Evolutionary conservation across 35 echinoderm and acorn worm genomes (phyloP).

Genomic region (Eucidaris tribuloides): DNA sequence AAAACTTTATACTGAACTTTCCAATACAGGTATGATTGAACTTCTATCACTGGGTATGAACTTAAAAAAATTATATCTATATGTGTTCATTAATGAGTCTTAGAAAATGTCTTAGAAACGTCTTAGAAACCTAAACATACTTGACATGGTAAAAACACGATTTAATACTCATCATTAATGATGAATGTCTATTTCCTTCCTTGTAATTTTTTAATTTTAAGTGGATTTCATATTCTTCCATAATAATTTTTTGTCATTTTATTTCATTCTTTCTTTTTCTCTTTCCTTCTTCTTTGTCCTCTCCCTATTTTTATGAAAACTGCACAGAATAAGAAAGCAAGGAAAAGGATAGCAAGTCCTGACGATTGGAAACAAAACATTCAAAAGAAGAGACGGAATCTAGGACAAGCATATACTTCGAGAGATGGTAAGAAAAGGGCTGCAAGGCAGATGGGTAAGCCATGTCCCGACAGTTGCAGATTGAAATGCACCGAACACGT

Average conservation of each 20-base stretch:
- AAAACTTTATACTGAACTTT: too few relatives aligned
- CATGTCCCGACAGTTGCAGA: neutral
- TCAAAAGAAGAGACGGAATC: constrained; percentile 6
- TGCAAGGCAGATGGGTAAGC: neutral
- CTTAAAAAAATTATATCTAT: too few relatives aligned
- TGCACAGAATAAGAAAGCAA: constrained; percentile 14
- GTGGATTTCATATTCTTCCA: neutral
- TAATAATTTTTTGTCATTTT: neutral
- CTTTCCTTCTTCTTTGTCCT: neutral
- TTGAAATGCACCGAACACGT: neutral
- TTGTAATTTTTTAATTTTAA: neutral
- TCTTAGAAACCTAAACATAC: too few relatives aligned
- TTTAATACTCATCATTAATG: too few relatives aligned
- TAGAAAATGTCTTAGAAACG: too few relatives aligned
- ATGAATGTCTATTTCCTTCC: neutral
- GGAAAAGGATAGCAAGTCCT: neutral
- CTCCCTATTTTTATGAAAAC: neutral
- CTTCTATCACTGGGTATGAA: too few relatives aligned
- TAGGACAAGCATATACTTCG: neutral
- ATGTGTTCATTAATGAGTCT: too few relatives aligned
- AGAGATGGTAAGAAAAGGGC: constrained; percentile 11
- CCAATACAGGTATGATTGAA: too few relatives aligned
- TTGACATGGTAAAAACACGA: too few relatives aligned
- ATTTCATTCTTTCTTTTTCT: neutral
- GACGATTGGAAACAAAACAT: constrained; percentile 18